Percentiles rank a stretch among this genome's conserved stretches.
These are phyloP conservation scores for Mobula birostris DNA, from an alignment of 2,113 vertebrate genomes.

Conservation along the genomic window DNA sequence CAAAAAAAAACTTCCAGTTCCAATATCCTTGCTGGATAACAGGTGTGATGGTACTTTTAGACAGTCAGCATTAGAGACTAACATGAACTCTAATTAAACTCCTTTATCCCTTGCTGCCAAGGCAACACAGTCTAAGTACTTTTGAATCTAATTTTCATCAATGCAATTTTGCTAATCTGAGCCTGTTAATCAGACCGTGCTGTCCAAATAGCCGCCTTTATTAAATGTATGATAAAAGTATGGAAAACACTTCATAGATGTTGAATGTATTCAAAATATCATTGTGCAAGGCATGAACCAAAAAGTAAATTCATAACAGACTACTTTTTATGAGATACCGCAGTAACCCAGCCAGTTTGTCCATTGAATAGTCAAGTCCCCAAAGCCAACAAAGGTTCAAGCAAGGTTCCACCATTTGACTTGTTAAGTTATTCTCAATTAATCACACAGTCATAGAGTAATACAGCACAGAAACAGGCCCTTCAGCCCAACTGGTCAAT, in stretches of 20 bases:
- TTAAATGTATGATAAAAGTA: background rate
- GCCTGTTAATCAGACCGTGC: background rate
- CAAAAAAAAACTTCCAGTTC: background rate
- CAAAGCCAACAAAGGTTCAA: background rate
- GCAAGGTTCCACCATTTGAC: background rate
- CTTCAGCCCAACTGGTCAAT: no score
- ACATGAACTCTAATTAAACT: conserved; percentile 30
- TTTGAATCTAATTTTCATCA: conserved; percentile 20
- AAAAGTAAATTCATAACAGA: background rate
- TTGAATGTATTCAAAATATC: background rate
- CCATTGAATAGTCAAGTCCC: background rate
- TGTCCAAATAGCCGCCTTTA: conserved; percentile 1
- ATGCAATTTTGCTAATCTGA: background rate
- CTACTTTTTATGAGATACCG: background rate
- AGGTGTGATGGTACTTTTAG: background rate
- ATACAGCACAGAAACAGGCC: no score
- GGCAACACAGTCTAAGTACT: conserved; percentile 2
- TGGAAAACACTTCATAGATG: background rate
- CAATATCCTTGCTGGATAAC: background rate
- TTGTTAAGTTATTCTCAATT: background rate
- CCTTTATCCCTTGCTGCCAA: conserved; percentile 23
- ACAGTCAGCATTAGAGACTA: background rate
- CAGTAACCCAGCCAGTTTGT: background rate
- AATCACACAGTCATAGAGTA: background rate
- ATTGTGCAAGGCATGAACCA: background rate